Conservation (phyloP, 64 coral and sea anemone species). For the Trachythela sp. region DNA sequence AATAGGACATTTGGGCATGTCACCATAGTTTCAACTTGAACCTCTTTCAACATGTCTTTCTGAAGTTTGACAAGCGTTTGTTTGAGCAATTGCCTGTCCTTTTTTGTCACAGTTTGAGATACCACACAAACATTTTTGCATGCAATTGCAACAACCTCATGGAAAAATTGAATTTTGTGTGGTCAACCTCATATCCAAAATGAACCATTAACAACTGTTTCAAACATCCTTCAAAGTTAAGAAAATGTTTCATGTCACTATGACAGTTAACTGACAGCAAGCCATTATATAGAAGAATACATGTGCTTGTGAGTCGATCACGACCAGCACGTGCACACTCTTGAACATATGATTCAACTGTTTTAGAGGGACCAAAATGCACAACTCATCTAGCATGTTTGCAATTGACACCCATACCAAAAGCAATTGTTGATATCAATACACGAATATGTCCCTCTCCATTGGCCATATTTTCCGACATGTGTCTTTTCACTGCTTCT, state of each 20-base stretch:
- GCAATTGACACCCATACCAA: conserved; percentile 61
- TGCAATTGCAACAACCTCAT: background rate
- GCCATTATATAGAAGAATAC: conserved; percentile 62
- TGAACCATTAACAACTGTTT: conserved; percentile 42
- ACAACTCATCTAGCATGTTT: conserved; percentile 19
- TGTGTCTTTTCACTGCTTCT: background rate
- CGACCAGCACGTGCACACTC: conserved; percentile 48
- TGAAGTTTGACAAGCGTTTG: conserved; percentile 46
- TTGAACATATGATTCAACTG: conserved; percentile 39
- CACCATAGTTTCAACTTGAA: conserved; percentile 50
- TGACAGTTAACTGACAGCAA: conserved; percentile 48
- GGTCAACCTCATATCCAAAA: conserved; percentile 18
- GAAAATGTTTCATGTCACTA: conserved; percentile 63
- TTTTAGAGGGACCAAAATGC: conserved; percentile 48
- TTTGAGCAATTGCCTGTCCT: conserved; percentile 23
- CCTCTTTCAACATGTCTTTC: conserved; percentile 31
- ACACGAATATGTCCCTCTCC: background rate
- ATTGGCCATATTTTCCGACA: background rate
- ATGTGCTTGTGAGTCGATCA: conserved; percentile 49
- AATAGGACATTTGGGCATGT: conserved; percentile 65
- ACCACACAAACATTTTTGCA: background rate
- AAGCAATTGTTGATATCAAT: background rate
- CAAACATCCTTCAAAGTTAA: conserved; percentile 34
- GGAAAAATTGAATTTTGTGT: background rate
- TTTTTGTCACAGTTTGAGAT: conserved; percentile 38